Evolutionary conservation across 2,888 invertebrate species (phyloP).

Genomic region (Cosmia trapezina): DNA sequence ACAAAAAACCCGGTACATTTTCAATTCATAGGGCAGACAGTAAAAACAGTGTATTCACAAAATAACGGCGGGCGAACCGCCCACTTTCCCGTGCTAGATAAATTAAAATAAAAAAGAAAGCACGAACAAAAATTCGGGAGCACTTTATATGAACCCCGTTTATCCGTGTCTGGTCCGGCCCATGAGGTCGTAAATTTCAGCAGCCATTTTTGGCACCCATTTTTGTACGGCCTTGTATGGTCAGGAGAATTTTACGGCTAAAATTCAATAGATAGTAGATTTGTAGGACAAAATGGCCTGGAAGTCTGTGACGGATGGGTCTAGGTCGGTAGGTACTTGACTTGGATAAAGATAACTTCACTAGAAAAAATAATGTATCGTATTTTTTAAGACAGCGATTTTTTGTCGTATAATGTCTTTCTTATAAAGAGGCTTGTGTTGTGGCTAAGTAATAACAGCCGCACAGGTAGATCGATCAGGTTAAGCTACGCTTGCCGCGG

Average conservation of each 20-base stretch:
- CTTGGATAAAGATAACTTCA: background rate
- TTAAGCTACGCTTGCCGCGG: no score
- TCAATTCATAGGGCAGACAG: slow-evolving; percentile 60
- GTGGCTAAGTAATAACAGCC: no score
- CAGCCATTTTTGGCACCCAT: slow-evolving; percentile 74
- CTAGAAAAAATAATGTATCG: background rate
- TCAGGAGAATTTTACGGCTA: slow-evolving; percentile 66
- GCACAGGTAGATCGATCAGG: no score
- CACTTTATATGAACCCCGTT: slow-evolving; percentile 77
- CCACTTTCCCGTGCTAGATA: slow-evolving; percentile 75
- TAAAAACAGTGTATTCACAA: slow-evolving; percentile 62
- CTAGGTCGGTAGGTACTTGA: slow-evolving; percentile 4
- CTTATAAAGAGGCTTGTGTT: no score
- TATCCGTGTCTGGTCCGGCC: slow-evolving; percentile 72
- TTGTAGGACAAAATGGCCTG: slow-evolving; percentile 45
- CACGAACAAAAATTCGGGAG: slow-evolving; percentile 73
- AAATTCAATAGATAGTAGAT: slow-evolving; percentile 66
- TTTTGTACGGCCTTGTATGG: slow-evolving; percentile 70
- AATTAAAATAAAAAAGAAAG: slow-evolving; percentile 74
- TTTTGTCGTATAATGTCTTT: no score
- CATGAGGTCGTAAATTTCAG: slow-evolving; percentile 73
- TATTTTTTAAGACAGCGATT: background rate
- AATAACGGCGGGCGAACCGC: slow-evolving; percentile 64
- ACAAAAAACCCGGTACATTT: slow-evolving; percentile 37
- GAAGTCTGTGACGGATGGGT: slow-evolving; percentile 42